Evolutionary conservation across 1,140 invertebrate genomes (phyloP).

Genomic region (Lepidurus couesii): DNA sequence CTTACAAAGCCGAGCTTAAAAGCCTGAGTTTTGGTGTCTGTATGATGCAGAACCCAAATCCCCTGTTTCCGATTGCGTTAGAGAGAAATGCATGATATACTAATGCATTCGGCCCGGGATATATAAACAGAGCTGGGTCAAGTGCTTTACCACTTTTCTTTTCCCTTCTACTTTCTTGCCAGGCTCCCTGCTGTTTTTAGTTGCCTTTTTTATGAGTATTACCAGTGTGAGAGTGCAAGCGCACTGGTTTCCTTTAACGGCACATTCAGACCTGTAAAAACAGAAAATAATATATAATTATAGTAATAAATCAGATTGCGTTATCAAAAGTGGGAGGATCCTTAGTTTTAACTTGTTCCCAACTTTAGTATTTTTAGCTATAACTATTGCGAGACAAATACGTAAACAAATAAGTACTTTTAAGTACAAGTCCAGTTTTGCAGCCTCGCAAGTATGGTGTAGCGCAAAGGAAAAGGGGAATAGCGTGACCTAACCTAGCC

Average conservation of each 20-base stretch:
- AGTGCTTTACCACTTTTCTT: conserved; percentile 36
- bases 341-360: too few species aligned
- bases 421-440: too few species aligned
- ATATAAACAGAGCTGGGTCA: conserved; percentile 35
- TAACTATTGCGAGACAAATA: too few species aligned
- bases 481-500: too few species aligned
- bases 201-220: neutral
- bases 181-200: neutral
- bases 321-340: too few species aligned
- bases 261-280: neutral
- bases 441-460: too few species aligned
- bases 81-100: conserved; percentile 15
- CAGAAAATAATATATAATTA: neutral
- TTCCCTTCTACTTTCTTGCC: conserved; percentile 27
- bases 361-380: too few species aligned
- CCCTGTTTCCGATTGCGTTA: neutral
- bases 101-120: conserved; percentile 36
- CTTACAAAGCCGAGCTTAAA: too few species aligned
- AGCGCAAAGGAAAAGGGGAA: too few species aligned
- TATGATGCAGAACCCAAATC: neutral
- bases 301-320: too few species aligned
- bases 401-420: too few species aligned
- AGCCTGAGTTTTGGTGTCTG: too few species aligned
- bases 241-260: neutral
- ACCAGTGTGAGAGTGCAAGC: neutral